Base-by-base conservation (phyloP, 2,113 vertebrate genomes). In the Burhinus oedicnemus region DNA sequence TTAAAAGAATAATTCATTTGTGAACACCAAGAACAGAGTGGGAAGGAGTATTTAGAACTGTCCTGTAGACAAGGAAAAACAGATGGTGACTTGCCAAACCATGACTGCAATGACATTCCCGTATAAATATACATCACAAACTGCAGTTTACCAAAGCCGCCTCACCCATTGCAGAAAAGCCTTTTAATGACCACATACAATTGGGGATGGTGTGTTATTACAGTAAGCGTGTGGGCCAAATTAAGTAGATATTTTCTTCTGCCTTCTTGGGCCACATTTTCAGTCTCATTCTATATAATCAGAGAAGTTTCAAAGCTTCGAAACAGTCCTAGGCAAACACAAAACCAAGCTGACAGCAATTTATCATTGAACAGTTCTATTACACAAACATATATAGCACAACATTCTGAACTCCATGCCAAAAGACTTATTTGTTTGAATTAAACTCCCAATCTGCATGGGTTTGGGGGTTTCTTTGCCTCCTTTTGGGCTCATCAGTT, bases 1-100 rank as follows among this genome's bases (percentile, higher is more conserved):
- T 92, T 86, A 66, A 82, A 88, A 91, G 70, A 95, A 52, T 51
- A 93, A 89, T 75, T 92, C 34, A 36, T 60, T 76, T 95, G 34
- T 68, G 68, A 84, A 87, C 47, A 90, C 15, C 25, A 84, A 70
- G 64, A 90, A 81, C 38, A 74, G 76, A 62, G 74, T 72, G 16
- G 34, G 36, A 77, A 93, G 57, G 69, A 87, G 12, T 57, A 89
- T 62, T 93, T 29, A 70, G 29, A 81, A 87, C 42, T 52, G 74
- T 69, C 21, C 25, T 29, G 25, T 5, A 61, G 62, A 83, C n/a
- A 66, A 62, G 29, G 20, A 52, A 84, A 80, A 74, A 80, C 16
- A 27, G 19, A 44, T 3, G 0, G 4, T 40, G n/a, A 71, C 40
- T 71, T 91, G 76, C 77, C 89, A 96, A 96, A 70, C 76, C 83